A percentile compares a stretch with the other conserved stretches of the same genome.
phyloP scores from a whole-genome alignment of 2,888 invertebrate genomes.

The Hesperia comma region DNA sequence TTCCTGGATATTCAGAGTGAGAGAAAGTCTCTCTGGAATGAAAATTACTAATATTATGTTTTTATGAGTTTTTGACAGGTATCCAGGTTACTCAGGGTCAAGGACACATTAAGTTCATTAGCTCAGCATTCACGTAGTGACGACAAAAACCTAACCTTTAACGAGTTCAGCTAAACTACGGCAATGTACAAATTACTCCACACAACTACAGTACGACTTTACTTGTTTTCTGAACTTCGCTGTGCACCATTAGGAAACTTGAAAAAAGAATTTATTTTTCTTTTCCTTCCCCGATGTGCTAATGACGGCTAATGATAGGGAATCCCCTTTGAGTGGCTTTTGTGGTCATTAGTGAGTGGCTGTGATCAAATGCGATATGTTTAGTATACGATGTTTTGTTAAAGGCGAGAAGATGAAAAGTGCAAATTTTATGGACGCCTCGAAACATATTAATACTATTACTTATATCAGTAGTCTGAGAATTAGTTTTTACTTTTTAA shows the following conservation, averaged over 20 bases:
- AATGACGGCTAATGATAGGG: conserved; percentile 34
- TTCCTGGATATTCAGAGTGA: too few relatives aligned
- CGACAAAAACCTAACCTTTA: background rate
- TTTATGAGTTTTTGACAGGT: too few relatives aligned
- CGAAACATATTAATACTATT: too few relatives aligned
- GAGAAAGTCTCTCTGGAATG: too few relatives aligned
- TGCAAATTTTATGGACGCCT: too few relatives aligned
- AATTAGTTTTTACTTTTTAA: too few relatives aligned
- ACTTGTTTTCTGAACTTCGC: conserved; percentile 1
- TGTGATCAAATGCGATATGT: background rate
- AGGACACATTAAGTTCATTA: too few relatives aligned
- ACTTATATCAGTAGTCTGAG: too few relatives aligned
- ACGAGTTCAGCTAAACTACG: background rate
- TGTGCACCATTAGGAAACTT: conserved; percentile 19
- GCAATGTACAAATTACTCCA: conserved; percentile 13
- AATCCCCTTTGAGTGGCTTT: conserved; percentile 3
- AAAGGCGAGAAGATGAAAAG: too few relatives aligned
- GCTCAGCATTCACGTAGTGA: too few relatives aligned
- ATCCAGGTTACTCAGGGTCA: too few relatives aligned
- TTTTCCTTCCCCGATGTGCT: conserved; percentile 32
- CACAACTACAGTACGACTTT: background rate
- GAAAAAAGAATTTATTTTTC: conserved; percentile 36
- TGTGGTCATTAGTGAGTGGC: conserved; percentile 7
- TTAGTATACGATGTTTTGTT: background rate
- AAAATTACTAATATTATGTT: too few relatives aligned